A percentile compares a stretch with the other conserved stretches of the same genome.
phyloP scores from a whole-genome alignment of 2,888 invertebrate species.

The Eustalomyia histrio region DNA sequence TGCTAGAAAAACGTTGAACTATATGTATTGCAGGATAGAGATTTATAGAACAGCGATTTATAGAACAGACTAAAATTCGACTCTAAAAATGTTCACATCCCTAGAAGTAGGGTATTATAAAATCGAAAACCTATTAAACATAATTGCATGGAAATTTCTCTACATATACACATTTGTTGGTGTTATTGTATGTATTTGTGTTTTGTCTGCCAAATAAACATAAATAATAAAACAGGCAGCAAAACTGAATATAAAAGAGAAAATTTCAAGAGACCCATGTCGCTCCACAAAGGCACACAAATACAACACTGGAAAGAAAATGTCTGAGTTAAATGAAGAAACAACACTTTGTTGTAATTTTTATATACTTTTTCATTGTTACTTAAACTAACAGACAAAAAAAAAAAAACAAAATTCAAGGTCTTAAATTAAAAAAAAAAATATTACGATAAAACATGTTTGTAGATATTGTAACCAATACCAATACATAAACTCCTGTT shows the following conservation, averaged over 20 bases:
- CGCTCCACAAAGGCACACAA: conserved; percentile 5
- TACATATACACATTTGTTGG: neutral
- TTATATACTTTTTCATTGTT: neutral
- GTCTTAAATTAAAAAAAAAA: conserved; percentile 20
- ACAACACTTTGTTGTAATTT: neutral
- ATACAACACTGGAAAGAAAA: conserved; percentile 6
- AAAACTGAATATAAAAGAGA: conserved; percentile 3
- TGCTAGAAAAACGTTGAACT: too few relatives aligned
- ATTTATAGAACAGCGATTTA: too few relatives aligned
- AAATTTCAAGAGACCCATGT: conserved; percentile 33
- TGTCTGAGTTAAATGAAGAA: conserved; percentile 8
- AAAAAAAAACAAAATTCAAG: conserved; percentile 14
- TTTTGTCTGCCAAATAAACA: conserved; percentile 48
- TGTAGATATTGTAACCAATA: conserved; percentile 9
- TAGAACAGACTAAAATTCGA: too few relatives aligned
- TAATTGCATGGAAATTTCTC: conserved; percentile 4
- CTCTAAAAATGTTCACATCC: too few relatives aligned
- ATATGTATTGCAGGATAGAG: too few relatives aligned
- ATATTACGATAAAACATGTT: neutral
- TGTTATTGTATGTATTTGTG: neutral
- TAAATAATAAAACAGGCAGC: conserved; percentile 42
- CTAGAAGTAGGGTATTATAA: neutral
- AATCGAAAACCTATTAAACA: neutral
- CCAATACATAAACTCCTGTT: neutral
- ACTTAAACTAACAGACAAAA: conserved; percentile 8